A percentile compares a stretch with the other conserved stretches of the same genome.
These are phyloP conservation scores for Nephrotoma guestfalica DNA, from an alignment of 2,888 invertebrate genomes.

Conservation along the genomic window DNA sequence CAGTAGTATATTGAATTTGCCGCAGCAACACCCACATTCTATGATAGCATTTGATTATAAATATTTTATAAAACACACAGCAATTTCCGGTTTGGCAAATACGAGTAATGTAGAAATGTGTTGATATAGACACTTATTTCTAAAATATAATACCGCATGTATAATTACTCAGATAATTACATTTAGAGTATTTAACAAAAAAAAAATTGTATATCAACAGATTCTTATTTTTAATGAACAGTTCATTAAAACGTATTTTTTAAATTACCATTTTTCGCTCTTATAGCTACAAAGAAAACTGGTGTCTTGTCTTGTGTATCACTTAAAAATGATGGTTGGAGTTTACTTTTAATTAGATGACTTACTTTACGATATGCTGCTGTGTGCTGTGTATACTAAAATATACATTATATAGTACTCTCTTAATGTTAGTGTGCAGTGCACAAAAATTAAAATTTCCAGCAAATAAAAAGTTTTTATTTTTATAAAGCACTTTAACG, in stretches of 20 bases:
- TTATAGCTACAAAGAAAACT: not conserved
- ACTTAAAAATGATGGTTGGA: not conserved
- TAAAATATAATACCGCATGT: not conserved
- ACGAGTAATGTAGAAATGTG: not conserved
- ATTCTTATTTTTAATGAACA: not conserved
- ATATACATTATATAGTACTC: not conserved
- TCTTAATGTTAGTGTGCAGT: not conserved
- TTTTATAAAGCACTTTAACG: not conserved
- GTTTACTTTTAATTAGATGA: not conserved
- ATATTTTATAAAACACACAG: no score
- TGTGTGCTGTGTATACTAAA: not conserved
- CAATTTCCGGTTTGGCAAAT: not conserved
- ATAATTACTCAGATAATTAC: not conserved
- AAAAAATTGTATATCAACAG: not conserved
- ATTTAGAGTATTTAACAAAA: not conserved
- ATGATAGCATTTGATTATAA: no score
- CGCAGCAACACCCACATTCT: no score
- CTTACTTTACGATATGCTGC: not conserved
- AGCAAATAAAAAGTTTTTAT: not conserved
- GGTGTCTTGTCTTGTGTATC: not conserved
- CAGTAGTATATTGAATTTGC: no score
- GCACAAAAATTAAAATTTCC: not conserved
- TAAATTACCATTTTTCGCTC: not conserved
- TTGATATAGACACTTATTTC: not conserved
- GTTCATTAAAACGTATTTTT: not conserved